Conservation (phyloP, 2,113 vertebrate species). For the Thryonomys swinderianus region DNA sequence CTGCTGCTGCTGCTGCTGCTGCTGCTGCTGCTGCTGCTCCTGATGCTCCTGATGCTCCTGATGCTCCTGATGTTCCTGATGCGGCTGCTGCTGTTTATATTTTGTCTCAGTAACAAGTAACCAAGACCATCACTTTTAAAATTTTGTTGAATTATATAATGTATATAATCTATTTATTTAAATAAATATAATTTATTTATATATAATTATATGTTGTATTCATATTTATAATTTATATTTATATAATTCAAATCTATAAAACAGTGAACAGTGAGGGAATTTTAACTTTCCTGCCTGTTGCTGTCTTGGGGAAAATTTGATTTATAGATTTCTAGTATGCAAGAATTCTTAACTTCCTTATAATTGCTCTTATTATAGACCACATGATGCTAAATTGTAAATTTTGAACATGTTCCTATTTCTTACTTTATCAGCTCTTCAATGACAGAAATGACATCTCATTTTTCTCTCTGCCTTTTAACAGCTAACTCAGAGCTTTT, state of each 20-base stretch:
- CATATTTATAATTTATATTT: too few species aligned
- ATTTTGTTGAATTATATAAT: neutral
- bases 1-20: neutral
- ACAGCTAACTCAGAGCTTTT: neutral
- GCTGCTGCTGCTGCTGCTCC: neutral
- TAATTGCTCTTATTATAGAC: neutral
- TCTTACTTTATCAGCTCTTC: neutral
- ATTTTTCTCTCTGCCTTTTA: neutral
- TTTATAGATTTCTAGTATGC: neutral
- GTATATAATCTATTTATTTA: too few species aligned
- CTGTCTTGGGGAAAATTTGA: neutral
- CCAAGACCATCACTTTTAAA: neutral
- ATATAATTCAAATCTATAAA: conserved; percentile 20
- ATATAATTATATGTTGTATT: too few species aligned
- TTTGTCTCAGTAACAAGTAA: neutral
- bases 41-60: too few species aligned
- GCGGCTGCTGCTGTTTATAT: neutral
- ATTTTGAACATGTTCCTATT: neutral
- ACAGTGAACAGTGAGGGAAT: neutral
- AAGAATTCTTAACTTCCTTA: neutral
- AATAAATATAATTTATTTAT: too few species aligned
- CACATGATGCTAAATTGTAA: neutral
- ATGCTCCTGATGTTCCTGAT: too few species aligned
- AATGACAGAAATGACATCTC: neutral
- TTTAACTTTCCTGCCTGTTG: neutral